A percentile compares a stretch with the other conserved stretches of the same genome.
Evolutionary conservation across 2,888 invertebrate genomes (phyloP).

Genomic region (Sarcophaga rosellei): DNA sequence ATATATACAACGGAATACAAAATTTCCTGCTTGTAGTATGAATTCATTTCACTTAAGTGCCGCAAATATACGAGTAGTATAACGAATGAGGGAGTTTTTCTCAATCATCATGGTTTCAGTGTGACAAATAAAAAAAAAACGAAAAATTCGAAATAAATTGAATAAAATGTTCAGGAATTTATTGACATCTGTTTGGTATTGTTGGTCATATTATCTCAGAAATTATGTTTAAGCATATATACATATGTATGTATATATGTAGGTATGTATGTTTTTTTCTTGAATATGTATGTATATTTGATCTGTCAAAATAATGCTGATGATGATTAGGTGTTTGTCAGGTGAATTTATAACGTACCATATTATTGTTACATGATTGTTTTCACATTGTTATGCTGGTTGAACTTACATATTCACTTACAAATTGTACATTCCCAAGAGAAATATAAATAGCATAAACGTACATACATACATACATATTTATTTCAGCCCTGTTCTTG

Average conservation of each 20-base stretch:
- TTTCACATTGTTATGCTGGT: conserved; percentile 13
- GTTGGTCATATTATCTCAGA: background rate
- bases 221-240: no score
- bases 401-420: background rate
- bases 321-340: conserved; percentile 21
- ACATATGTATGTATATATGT: background rate
- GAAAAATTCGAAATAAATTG: background rate
- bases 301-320: background rate
- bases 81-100: conserved; percentile 13
- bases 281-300: conserved; percentile 4
- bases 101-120: conserved; percentile 20
- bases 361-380: conserved; percentile 45
- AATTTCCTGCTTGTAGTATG: background rate
- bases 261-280: background rate
- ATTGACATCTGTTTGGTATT: conserved; percentile 32
- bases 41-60: background rate
- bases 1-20: background rate
- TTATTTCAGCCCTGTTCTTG: conserved; percentile 5
- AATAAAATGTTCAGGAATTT: conserved; percentile 20
- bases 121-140: conserved; percentile 3
- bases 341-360: conserved; percentile 44
- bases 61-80: background rate
- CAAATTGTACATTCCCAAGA: background rate
- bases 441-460: background rate
- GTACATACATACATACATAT: background rate